A percentile compares a stretch with the other conserved stretches of the same genome.
These are phyloP conservation scores for Desmophyllum pertusum DNA, from an alignment of 92 coral and sea anemone genomes.

Conservation along the genomic window DNA sequence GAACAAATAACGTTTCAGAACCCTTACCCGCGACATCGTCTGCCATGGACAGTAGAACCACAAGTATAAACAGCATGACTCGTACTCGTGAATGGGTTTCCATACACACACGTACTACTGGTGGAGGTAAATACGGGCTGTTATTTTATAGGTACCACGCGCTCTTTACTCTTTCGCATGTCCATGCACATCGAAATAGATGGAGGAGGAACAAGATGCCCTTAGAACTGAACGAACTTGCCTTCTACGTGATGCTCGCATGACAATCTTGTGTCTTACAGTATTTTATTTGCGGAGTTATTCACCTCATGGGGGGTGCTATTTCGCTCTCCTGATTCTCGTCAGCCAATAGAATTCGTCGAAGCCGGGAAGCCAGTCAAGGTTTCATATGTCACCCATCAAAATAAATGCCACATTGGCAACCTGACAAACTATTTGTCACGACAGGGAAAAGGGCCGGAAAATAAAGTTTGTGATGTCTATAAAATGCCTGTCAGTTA, in stretches of 20 bases:
- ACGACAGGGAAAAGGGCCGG: not conserved
- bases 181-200: not conserved
- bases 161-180: too few species aligned
- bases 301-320: not conserved
- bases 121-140: not conserved
- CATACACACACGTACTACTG: not conserved
- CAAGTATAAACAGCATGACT: slow-evolving; percentile 17
- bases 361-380: not conserved
- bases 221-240: not conserved
- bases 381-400: not conserved
- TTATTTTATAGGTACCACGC: not conserved
- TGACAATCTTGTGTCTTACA: not conserved
- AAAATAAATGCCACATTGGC: not conserved
- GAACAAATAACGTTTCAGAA: not conserved
- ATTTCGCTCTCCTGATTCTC: slow-evolving; percentile 31
- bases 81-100: not conserved
- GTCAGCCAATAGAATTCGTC: slow-evolving; percentile 24
- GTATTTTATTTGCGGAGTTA: not conserved
- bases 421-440: slow-evolving; percentile 21
- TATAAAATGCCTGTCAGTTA: too few species aligned
- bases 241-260: not conserved
- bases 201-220: not conserved
- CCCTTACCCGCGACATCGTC: slow-evolving; percentile 15
- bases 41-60: not conserved
- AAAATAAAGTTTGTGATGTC: too few species aligned